Base-by-base conservation (phyloP, 2,113 vertebrate species). In the Blennius ocellaris region DNA sequence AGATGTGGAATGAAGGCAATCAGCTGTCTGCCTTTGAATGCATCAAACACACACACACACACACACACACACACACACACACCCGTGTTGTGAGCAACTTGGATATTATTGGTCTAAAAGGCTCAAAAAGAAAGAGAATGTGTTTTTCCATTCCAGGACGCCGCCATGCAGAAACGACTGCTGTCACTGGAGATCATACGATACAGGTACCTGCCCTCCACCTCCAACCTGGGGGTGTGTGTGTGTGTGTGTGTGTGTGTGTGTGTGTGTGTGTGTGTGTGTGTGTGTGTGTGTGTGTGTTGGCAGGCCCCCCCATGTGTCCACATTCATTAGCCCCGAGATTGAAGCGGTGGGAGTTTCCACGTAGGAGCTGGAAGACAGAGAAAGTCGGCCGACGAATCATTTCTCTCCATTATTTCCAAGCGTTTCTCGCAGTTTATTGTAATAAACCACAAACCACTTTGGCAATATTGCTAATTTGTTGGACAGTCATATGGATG, bases 1-100 rank as follows among this genome's bases (percentile, higher is more conserved):
- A 55, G 21, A 68, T 59, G 64, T 30, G 64, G 52, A 77, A 65
- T 76, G 73, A 84, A 92, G 87, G 87, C 72, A 90, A 90, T 93
- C 88, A 86, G 76, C 71, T 30, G 21, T 30, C 21, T 30, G 21
- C 21, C 21, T 30, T 30, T 30, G 21, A 30, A 30, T 30, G 21
- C 21, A 30, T 30, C 21, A 30, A 30, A 30, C 21, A 30, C 21
- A 30, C 21, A 30, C 21, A 30, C 21, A 30, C 21, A 30, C 21
- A 30, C 21, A 30, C 21, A 59, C 21, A 50, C 54, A 55, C 41
- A 48, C 12, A 50, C 36, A 15, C 38, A 76, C 66, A 60, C 54
- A 37, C 11, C 71, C 38, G 41, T 43, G 71, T 14, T 69, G 73
- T 60, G 58, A 56, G 5, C 43, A 1, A 7, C 45, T 66, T 16